A percentile compares a stretch with the other conserved stretches of the same genome.
phyloP scores from a whole-genome alignment of 1,140 invertebrate genomes.

The Trachymyrmex cornetzi region DNA sequence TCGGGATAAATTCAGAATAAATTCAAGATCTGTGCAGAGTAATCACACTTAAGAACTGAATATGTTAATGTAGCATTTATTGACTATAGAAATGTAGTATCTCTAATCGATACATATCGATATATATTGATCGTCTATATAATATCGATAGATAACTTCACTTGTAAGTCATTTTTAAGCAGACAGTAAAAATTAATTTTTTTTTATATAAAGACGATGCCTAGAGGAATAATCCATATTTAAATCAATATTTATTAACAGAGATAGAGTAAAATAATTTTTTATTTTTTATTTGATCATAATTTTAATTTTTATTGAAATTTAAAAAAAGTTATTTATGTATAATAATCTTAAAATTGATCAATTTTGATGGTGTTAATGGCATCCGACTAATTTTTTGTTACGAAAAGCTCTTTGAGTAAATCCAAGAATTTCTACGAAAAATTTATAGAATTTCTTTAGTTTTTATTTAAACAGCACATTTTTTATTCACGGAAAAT shows the following conservation, averaged over 20 bases:
- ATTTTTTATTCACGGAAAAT: constrained; percentile 4
- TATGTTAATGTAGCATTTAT: too few relatives aligned
- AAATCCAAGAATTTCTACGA: neutral
- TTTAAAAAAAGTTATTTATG: neutral
- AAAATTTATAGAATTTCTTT: constrained; percentile 5
- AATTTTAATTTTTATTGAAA: neutral
- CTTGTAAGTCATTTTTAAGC: too few relatives aligned
- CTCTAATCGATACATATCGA: too few relatives aligned
- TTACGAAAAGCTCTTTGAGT: neutral
- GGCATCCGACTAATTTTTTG: neutral
- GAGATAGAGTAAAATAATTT: neutral
- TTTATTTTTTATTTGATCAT: neutral
- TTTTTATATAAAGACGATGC: too few relatives aligned
- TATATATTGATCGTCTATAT: too few relatives aligned
- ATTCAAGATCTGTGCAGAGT: too few relatives aligned
- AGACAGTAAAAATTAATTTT: too few relatives aligned
- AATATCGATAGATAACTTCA: too few relatives aligned
- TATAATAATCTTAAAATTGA: neutral
- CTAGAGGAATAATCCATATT: neutral
- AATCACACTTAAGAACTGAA: too few relatives aligned
- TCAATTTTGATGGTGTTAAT: neutral
- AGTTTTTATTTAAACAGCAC: constrained; percentile 18
- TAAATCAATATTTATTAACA: neutral
- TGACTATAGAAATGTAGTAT: too few relatives aligned
- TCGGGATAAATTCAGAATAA: too few relatives aligned